These are phyloP conservation scores for Holacanthella duospinosa DNA, from an alignment of 2,888 invertebrate species.

Conservation along the genomic window DNA sequence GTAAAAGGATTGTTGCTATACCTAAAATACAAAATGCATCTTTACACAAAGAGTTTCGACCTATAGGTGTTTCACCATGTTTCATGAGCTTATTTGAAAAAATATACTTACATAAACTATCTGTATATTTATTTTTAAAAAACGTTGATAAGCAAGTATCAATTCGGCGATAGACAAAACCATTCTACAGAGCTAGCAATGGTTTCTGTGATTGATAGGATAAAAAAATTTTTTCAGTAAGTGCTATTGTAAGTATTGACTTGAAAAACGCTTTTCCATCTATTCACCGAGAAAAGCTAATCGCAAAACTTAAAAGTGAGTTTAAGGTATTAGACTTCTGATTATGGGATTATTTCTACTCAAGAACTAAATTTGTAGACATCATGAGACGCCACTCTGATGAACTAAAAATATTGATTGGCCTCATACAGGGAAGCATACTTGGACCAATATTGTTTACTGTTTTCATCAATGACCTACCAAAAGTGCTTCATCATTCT, in stretches of 20 bases:
- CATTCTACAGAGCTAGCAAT: not conserved
- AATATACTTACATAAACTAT: not conserved
- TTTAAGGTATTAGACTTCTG: not conserved
- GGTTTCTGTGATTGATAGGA: not conserved
- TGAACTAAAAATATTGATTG: not conserved
- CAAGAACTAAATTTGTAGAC: not conserved
- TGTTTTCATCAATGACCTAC: not conserved
- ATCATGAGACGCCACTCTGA: not conserved
- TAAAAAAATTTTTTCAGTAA: not conserved
- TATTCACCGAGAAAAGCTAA: not conserved
- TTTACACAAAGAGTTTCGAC: not conserved
- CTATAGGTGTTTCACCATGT: not conserved
- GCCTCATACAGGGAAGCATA: not conserved
- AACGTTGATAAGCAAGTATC: not conserved
- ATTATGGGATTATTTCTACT: not conserved
- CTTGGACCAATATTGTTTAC: not conserved
- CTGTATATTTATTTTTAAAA: not conserved
- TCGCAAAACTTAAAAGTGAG: not conserved
- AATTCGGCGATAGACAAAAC: not conserved
- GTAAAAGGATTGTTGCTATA: not conserved
- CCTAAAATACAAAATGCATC: not conserved
- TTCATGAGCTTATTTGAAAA: not conserved
- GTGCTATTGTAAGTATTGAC: not conserved
- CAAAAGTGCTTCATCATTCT: not conserved
- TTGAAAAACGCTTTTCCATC: not conserved